Conservation (phyloP, 2,797 vertebrate genomes). For the Eulemur mongoz region DNA sequence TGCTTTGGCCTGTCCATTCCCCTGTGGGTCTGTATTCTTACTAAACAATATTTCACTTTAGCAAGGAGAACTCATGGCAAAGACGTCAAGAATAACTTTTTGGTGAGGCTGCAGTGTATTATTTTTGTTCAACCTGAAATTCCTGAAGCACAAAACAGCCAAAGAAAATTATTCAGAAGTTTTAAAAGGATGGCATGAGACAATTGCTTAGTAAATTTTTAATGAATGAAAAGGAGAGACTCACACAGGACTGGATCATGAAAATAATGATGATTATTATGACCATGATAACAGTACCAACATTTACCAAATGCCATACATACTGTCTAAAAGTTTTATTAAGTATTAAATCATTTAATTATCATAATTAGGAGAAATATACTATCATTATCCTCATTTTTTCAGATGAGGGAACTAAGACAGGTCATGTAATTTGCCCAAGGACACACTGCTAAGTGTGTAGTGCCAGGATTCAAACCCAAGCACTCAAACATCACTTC, state of each 20-base stretch:
- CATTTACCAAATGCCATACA: constrained; percentile 27
- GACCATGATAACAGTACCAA: not conserved
- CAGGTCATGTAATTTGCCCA: not conserved
- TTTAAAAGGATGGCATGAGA: constrained; percentile 39
- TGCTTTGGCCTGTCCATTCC: constrained; percentile 45
- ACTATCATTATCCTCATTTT: constrained; percentile 44
- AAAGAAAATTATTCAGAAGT: constrained; percentile 38
- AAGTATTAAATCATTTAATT: not conserved
- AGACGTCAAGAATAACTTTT: constrained; percentile 34
- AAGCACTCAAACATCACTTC: constrained; percentile 35
- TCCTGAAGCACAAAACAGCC: constrained; percentile 45
- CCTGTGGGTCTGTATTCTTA: constrained; percentile 32
- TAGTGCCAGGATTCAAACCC: constrained; percentile 11
- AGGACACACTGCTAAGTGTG: not conserved
- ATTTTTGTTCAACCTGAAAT: constrained; percentile 56
- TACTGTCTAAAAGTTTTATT: constrained; percentile 5
- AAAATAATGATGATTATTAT: not conserved
- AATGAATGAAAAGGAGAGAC: constrained; percentile 44
- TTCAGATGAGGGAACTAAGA: constrained; percentile 15
- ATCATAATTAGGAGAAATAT: constrained; percentile 34
- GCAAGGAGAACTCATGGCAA: constrained; percentile 43
- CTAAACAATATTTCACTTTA: constrained; percentile 46
- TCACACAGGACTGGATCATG: not conserved
- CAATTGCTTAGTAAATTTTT: not conserved
- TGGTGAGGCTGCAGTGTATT: not conserved